phyloP scores from a whole-genome alignment of 2,888 invertebrate genomes.

The Myathropa florea region DNA sequence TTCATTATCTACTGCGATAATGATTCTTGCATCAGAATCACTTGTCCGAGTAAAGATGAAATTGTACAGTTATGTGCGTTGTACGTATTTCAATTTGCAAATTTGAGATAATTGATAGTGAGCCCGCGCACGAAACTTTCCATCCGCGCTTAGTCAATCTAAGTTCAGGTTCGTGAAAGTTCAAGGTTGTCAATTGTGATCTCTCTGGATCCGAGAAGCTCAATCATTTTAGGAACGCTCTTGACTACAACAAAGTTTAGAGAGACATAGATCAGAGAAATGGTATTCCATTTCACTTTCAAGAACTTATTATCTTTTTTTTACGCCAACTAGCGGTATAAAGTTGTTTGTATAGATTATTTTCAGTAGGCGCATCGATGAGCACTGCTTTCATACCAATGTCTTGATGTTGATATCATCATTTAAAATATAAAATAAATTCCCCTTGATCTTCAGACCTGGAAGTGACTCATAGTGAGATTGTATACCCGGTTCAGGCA shows the following conservation, averaged over 20 bases:
- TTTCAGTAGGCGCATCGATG: neutral
- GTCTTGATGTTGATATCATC: neutral
- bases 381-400: neutral
- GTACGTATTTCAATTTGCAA: constrained; percentile 15
- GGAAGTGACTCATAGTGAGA: no score
- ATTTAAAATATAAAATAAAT: neutral
- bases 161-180: constrained; percentile 2
- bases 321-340: no score
- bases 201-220: neutral
- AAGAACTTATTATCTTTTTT: neutral
- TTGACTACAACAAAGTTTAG: neutral
- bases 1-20: neutral
- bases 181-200: constrained; percentile 17
- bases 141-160: neutral
- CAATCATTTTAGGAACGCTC: neutral
- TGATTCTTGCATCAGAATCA: neutral
- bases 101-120: constrained; percentile 22
- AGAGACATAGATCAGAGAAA: neutral
- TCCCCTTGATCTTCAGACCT: no score
- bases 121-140: constrained; percentile 8
- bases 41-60: neutral
- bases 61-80: neutral
- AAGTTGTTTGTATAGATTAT: no score
- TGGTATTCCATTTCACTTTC: neutral
- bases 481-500: no score